A percentile compares a stretch with the other conserved stretches of the same genome.
These are phyloP conservation scores for Chalcis sispes DNA, from an alignment of 2,888 invertebrate genomes.

Conservation along the genomic window DNA sequence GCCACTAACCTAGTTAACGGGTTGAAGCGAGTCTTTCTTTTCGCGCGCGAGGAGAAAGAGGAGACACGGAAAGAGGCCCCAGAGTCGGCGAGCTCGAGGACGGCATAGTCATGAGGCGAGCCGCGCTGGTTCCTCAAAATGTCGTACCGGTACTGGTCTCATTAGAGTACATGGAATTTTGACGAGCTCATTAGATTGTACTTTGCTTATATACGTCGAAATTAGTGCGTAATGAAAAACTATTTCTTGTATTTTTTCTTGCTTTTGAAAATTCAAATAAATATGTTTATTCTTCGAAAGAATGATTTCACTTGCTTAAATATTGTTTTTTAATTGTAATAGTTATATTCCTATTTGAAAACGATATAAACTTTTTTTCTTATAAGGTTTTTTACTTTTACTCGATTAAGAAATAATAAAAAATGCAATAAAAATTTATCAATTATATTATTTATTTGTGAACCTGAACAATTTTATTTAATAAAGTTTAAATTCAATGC, in stretches of 20 bases:
- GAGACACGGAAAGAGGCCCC: conserved; percentile 53
- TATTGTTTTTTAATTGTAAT: no score
- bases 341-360: conserved; percentile 4
- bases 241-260: background rate
- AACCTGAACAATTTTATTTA: no score
- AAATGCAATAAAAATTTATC: no score
- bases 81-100: conserved; percentile 32
- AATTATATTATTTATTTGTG: no score
- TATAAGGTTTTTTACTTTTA: background rate
- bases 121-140: conserved; percentile 41
- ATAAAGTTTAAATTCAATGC: no score
- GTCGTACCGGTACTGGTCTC: conserved; percentile 40
- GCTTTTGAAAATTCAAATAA: conserved; percentile 5
- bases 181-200: conserved; percentile 27
- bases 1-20: conserved; percentile 75
- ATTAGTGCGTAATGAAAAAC: conserved; percentile 8
- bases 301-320: conserved; percentile 8
- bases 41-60: conserved; percentile 54
- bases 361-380: background rate
- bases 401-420: conserved; percentile 4
- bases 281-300: background rate
- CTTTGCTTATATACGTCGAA: background rate
- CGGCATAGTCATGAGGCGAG: conserved; percentile 47
- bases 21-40: conserved; percentile 71
- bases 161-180: conserved; percentile 50